Base-by-base conservation (phyloP, 2,888 invertebrate species). In the Galerucella pusilla region DNA sequence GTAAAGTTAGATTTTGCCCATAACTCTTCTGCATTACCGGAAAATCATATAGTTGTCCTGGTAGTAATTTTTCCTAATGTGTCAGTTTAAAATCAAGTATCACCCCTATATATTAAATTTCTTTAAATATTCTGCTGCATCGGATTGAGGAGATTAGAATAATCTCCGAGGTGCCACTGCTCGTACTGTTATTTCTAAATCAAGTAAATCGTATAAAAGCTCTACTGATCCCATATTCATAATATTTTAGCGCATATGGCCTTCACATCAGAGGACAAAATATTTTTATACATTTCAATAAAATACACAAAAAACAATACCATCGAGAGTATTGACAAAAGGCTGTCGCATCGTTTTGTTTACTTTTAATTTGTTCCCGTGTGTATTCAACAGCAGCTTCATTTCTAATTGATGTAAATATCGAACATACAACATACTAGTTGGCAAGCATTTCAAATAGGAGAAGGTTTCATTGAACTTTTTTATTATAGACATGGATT, bases 331-430 rank as follows among this genome's bases (percentile, higher is more conserved):
- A 52, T 75, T 75, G 35, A 75, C 72, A 59, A 69, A 75, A 75
- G 74, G 66, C 72, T 42, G 66, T 49, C 75, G 60, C 28, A 49
- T 59, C 68, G 45, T 72, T 68, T 75, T 75, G 61, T 75, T 75
- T 72, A 72, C 72, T 60, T 75, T 75, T 54, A 72, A 75, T 75
- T 69, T 68, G 16, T 60, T 69, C 69, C 68, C 52, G 45, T 35
- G 49, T 72, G 75, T 72, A 68, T 72, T 64, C 59, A 65, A 49
- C 66, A 45, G 20, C 64, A 64, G 64, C 64, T 63, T 71, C 71
- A 71, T 71, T 65, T 71, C 71, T 71, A 71, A 71, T 71, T 71
- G 71, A 65, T 71, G 71, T 65, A 71, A 65, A 71, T 65, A 54
- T 61, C 14, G 35, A 28, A n/a, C 59, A 28, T 11, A 28, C n/a